These are phyloP conservation scores for Drosophila gunungcola DNA, from an alignment of 1,140 invertebrate genomes.

Conservation along the genomic window DNA sequence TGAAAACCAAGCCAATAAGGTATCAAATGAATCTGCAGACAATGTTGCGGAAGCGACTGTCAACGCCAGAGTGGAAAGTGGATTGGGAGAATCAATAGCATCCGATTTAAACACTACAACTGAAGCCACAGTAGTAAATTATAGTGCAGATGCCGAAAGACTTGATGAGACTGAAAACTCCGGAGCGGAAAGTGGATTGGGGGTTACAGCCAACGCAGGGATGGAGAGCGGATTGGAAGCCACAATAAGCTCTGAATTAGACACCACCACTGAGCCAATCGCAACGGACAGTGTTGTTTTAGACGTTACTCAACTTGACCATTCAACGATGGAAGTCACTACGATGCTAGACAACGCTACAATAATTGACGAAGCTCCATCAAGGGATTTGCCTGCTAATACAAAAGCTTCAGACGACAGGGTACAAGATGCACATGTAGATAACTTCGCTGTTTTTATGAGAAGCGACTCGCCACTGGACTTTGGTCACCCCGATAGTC, in stretches of 20 bases:
- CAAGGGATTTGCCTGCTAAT: neutral
- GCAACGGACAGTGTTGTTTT: neutral
- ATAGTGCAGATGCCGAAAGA: neutral
- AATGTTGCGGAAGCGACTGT: neutral
- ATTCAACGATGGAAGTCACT: slow-evolving; percentile 1
- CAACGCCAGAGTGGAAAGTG: neutral
- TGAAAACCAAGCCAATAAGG: neutral
- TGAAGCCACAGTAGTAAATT: neutral
- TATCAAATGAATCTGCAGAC: neutral
- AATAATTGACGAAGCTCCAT: slow-evolving; percentile 16
- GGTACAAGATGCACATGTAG: neutral
- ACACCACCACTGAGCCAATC: neutral
- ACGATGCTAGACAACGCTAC: neutral
- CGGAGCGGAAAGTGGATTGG: neutral
- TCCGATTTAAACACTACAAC: neutral
- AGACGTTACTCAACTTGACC: slow-evolving; percentile 4
- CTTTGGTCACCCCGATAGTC: neutral
- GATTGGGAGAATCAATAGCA: neutral
- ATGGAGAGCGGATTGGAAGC: slow-evolving; percentile 5
- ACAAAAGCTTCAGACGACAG: no score
- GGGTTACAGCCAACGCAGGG: neutral
- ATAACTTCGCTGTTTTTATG: neutral
- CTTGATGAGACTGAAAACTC: neutral
- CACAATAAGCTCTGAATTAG: neutral
- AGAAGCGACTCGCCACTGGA: neutral